Evolutionary conservation across 2,797 vertebrate genomes (phyloP), one percentile per base, ranked within the genome.

Genomic region (Rhabdophis nuchalis): DNA sequence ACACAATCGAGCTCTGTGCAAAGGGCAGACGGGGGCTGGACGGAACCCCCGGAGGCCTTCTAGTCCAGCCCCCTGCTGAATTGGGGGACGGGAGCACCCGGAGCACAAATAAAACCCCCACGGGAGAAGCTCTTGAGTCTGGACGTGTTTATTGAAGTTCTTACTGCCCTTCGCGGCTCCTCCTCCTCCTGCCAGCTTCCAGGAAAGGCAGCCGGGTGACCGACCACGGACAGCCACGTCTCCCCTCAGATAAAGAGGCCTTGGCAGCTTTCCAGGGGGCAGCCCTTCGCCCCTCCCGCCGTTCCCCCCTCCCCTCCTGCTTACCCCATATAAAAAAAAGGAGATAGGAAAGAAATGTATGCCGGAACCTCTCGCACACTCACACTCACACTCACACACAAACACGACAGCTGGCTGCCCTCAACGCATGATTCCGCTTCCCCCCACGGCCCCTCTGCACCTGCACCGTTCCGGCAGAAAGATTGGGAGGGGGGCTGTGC

Each of bases 271-370:
- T 61, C 60, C 1, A 29, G 60, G 27, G 27, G 27, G 60, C 27
- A 58, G 11, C 60, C 58, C 27, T 1, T 29, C 60, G 10, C 27
- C 60, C 11, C 0, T 29, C 27, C 60, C 10, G 3, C 27, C 25
- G 0, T 29, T 12, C 11, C 11, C 60, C 18, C 2, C 41, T 0
- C 12, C 29, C 29, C 14, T 57, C 20, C 9, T 0, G 32, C 7
- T 36, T 9, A 32, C 87, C 0, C 2, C 13, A 4, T 25, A 46
- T 36, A n/a, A 32, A 36, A 32, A 36, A 50, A 85, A 46, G 46
- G 77, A 82, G 9, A 36, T 82, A 82, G 11, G 8, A 46, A 32
- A 64, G 61, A 64, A 14, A n/a, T 5, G 60, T 5, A 5, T 5
- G 29, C 1, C 12, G 11, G 60, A 29, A n/a, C 2, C 61, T n/a